These are phyloP conservation scores for Epicauta chinensis DNA, from an alignment of 1,140 invertebrate species.

Conservation along the genomic window DNA sequence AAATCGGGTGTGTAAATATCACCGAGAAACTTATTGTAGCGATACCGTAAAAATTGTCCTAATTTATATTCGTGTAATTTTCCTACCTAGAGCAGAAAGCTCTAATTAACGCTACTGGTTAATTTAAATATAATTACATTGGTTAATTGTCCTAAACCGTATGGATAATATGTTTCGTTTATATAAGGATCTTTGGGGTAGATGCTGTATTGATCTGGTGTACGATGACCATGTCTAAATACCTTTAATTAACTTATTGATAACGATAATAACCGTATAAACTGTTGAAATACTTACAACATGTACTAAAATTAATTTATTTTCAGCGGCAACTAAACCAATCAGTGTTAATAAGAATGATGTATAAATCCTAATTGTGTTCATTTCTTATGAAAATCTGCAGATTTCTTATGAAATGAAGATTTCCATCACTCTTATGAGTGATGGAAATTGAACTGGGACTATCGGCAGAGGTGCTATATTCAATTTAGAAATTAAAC, in stretches of 20 bases:
- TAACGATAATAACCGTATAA: too few relatives aligned
- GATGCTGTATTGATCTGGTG: too few relatives aligned
- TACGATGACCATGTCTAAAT: not conserved
- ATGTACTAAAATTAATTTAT: not conserved
- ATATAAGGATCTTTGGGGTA: constrained; percentile 69
- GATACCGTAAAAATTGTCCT: constrained; percentile 51
- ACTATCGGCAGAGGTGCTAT: too few relatives aligned
- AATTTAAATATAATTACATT: constrained; percentile 49
- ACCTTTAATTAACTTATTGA: not conserved
- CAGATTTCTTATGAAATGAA: too few relatives aligned
- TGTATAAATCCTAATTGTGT: too few relatives aligned
- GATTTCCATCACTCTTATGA: too few relatives aligned
- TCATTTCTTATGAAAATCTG: too few relatives aligned
- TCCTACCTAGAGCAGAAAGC: constrained; percentile 46
- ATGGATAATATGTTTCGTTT: constrained; percentile 55
- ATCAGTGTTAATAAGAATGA: too few relatives aligned
- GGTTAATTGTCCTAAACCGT: constrained; percentile 71
- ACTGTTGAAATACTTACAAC: not conserved
- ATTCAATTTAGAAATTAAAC: too few relatives aligned
- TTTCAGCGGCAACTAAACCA: too few relatives aligned
- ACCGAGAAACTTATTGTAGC: constrained; percentile 54
- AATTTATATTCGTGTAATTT: constrained; percentile 53
- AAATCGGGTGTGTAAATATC: constrained; percentile 48
- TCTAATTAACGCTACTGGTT: too few relatives aligned
- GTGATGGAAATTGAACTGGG: too few relatives aligned